Percentiles rank a stretch among this genome's conserved stretches.
Conservation (phyloP, 1,140 invertebrate genomes). For the Cylas formicarius region DNA sequence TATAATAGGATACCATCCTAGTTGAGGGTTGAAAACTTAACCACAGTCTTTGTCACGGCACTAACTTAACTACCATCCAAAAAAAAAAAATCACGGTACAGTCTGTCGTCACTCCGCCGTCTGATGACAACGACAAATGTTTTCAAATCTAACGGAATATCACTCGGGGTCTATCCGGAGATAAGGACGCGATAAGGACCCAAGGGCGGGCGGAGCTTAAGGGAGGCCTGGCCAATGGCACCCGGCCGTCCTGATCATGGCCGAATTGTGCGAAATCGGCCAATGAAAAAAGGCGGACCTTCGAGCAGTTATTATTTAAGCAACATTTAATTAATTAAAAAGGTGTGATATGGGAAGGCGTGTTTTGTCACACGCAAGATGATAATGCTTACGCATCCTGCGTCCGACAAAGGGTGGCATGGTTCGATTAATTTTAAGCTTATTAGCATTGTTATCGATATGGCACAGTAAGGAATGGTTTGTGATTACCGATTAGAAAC, state of each 20-base stretch:
- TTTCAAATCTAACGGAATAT: constrained; percentile 10
- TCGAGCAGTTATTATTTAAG: constrained; percentile 17
- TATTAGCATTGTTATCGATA: no score
- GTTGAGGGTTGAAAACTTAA: constrained; percentile 7
- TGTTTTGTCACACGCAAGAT: no score
- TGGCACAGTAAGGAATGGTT: no score
- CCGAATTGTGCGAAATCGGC: constrained; percentile 18
- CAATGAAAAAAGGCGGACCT: constrained; percentile 18
- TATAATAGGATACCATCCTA: constrained; percentile 53
- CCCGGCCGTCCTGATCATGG: constrained; percentile 22
- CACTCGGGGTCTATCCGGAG: constrained; percentile 4
- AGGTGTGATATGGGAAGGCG: no score
- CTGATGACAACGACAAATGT: constrained; percentile 5
- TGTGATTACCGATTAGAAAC: no score
- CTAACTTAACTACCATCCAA: background rate
- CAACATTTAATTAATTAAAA: constrained; percentile 30
- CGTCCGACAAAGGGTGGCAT: no score
- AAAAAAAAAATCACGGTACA: background rate
- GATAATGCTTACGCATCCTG: no score
- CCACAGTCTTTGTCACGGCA: background rate
- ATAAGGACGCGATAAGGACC: constrained; percentile 16
- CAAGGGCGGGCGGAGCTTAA: constrained; percentile 10
- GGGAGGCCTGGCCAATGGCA: constrained; percentile 20
- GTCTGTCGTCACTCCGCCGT: background rate
- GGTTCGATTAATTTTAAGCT: no score